phyloP scores from a whole-genome alignment of 2,113 vertebrate genomes.

The Myxocyprinus asiaticus region DNA sequence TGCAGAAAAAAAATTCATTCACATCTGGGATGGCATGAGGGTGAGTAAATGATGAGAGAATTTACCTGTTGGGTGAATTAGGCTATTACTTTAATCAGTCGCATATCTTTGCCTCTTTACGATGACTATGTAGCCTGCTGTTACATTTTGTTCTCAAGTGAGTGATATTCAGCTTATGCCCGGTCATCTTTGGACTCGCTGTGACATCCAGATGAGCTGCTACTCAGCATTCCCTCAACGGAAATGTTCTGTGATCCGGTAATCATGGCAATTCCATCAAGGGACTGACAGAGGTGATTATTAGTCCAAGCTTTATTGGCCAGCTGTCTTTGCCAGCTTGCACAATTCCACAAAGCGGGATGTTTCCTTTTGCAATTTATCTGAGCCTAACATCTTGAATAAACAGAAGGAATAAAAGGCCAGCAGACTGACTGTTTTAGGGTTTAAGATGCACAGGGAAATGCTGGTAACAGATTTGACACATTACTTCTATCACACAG shows the following conservation, averaged over 20 bases:
- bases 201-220: neutral
- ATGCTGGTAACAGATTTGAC: neutral
- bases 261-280: slow-evolving; percentile 39
- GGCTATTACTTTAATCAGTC: too few relatives aligned
- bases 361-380: neutral
- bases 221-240: slow-evolving; percentile 23
- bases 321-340: slow-evolving; percentile 21
- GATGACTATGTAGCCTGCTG: too few relatives aligned
- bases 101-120: too few relatives aligned
- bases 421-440: slow-evolving; percentile 16
- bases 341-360: slow-evolving; percentile 11
- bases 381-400: neutral
- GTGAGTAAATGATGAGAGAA: too few relatives aligned
- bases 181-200: slow-evolving; percentile 7
- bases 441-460: neutral
- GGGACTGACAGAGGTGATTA: slow-evolving; percentile 7
- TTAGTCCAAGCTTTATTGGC: slow-evolving; percentile 33
- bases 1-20: too few relatives aligned
- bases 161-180: neutral
- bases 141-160: neutral
- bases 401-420: neutral
- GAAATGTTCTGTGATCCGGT: slow-evolving; percentile 24
- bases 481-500: neutral
- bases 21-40: too few relatives aligned
- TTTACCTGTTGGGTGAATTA: too few relatives aligned